Percentiles rank a stretch among this genome's conserved stretches.
phyloP scores from a whole-genome alignment of 2,888 invertebrate genomes.

The Diloba caeruleocephala region DNA sequence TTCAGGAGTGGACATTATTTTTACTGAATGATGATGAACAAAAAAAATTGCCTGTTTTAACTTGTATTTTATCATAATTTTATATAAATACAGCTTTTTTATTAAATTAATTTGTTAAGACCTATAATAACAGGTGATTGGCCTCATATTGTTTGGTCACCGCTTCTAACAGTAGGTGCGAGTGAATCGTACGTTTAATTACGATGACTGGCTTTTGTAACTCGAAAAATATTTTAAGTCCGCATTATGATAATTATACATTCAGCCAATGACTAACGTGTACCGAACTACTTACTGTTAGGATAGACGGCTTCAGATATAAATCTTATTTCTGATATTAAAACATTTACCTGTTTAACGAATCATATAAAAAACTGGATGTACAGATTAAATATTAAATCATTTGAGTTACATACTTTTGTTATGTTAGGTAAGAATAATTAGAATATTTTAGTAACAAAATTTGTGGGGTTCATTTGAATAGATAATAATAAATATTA shows the following conservation, averaged over 20 bases:
- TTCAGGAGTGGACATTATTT: no score
- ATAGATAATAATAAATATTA: no score
- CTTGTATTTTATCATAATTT: no score
- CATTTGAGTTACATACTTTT: conserved; percentile 11
- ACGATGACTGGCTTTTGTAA: conserved; percentile 78
- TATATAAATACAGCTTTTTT: not conserved
- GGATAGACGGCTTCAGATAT: conserved; percentile 51
- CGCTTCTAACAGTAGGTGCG: conserved; percentile 66
- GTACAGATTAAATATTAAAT: conserved; percentile 1
- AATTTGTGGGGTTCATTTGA: no score
- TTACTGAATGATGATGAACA: no score
- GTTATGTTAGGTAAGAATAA: no score
- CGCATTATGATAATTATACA: conserved; percentile 84
- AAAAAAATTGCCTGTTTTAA: no score
- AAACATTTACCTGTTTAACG: conserved; percentile 27
- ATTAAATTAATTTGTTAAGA: conserved; percentile 28
- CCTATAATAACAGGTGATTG: conserved; percentile 50
- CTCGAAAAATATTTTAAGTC: conserved; percentile 75
- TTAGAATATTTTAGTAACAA: no score
- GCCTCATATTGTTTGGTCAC: conserved; percentile 54
- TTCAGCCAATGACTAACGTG: conserved; percentile 67
- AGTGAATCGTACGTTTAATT: conserved; percentile 82
- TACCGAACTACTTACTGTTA: conserved; percentile 57
- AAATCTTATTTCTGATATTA: conserved; percentile 44
- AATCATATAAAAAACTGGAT: conserved; percentile 17